phyloP scores from a whole-genome alignment of 2,113 vertebrate species.

The Miniopterus natalensis region DNA sequence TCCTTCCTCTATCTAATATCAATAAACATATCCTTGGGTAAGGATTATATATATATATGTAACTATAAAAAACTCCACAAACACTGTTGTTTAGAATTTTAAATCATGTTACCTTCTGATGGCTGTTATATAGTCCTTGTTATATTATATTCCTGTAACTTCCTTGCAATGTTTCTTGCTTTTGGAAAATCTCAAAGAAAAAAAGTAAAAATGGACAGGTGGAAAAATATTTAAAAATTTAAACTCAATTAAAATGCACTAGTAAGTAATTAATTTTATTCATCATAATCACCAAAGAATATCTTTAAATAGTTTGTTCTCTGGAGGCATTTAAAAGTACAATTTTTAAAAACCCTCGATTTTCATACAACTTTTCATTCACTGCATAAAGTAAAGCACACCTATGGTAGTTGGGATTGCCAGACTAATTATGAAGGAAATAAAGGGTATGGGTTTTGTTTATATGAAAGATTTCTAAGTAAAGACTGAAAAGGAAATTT shows the following conservation, averaged over 20 bases:
- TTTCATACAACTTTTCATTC: slow-evolving; percentile 61
- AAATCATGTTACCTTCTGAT: slow-evolving; percentile 47
- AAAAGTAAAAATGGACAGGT: slow-evolving; percentile 32
- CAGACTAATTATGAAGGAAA: slow-evolving; percentile 34
- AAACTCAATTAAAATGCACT: slow-evolving; percentile 52
- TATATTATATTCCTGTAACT: slow-evolving; percentile 32
- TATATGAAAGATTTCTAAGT: slow-evolving; percentile 45
- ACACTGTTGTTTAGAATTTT: slow-evolving; percentile 15
- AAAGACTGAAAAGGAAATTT: slow-evolving; percentile 57
- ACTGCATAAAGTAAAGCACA: not conserved
- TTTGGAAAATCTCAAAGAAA: slow-evolving; percentile 47
- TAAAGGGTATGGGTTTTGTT: slow-evolving; percentile 27
- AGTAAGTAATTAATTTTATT: slow-evolving; percentile 49
- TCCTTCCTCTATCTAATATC: not conserved
- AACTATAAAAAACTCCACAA: slow-evolving; percentile 8
- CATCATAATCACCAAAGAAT: slow-evolving; percentile 31
- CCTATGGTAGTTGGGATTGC: not conserved
- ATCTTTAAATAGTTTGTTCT: slow-evolving; percentile 17
- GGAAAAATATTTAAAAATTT: slow-evolving; percentile 42
- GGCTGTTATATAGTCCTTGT: not conserved
- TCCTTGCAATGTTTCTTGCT: not conserved
- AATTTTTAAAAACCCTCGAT: slow-evolving; percentile 2
- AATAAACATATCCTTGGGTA: not conserved
- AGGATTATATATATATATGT: not conserved
- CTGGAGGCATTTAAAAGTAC: slow-evolving; percentile 41